A percentile compares a stretch with the other conserved stretches of the same genome.
Conservation (phyloP, 2,888 invertebrate species). For the Tuberolachnus salignus region DNA sequence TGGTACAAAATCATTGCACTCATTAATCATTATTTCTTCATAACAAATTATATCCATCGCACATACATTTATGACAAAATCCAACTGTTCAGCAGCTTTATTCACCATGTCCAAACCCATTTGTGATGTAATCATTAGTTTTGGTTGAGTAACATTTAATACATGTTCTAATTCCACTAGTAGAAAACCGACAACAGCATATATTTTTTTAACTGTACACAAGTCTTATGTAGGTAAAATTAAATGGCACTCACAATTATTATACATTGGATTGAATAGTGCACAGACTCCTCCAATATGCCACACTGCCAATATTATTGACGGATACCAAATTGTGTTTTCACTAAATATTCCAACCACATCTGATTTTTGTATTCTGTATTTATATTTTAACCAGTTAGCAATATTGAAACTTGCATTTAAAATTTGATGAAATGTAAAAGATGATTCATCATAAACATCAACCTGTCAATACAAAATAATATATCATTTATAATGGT, state of each 20-base stretch:
- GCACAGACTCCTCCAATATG: slow-evolving; percentile 74
- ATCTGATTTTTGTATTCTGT: slow-evolving; percentile 71
- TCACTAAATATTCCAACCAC: slow-evolving; percentile 74
- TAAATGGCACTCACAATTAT: slow-evolving; percentile 62
- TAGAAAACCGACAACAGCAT: no score
- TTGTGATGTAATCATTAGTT: slow-evolving; percentile 20
- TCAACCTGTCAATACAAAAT: slow-evolving; percentile 66
- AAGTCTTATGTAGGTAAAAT: no score
- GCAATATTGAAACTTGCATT: slow-evolving; percentile 69
- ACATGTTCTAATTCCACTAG: slow-evolving; percentile 24
- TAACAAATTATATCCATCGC: slow-evolving; percentile 7
- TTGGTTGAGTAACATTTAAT: slow-evolving; percentile 36
- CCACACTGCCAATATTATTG: slow-evolving; percentile 71
- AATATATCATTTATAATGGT: background rate
- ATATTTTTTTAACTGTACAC: no score
- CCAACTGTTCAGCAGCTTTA: background rate
- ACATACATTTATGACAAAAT: slow-evolving; percentile 27
- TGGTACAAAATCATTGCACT: slow-evolving; percentile 14
- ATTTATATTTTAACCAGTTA: slow-evolving; percentile 31
- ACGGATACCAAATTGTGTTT: slow-evolving; percentile 76
- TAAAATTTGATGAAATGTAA: slow-evolving; percentile 67
- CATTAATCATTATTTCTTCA: background rate
- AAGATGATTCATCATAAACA: slow-evolving; percentile 67
- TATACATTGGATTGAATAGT: slow-evolving; percentile 77
- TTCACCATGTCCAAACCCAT: background rate